Evolutionary conservation across 2,797 vertebrate species (phyloP).

Genomic region (Phoebastria nigripes): DNA sequence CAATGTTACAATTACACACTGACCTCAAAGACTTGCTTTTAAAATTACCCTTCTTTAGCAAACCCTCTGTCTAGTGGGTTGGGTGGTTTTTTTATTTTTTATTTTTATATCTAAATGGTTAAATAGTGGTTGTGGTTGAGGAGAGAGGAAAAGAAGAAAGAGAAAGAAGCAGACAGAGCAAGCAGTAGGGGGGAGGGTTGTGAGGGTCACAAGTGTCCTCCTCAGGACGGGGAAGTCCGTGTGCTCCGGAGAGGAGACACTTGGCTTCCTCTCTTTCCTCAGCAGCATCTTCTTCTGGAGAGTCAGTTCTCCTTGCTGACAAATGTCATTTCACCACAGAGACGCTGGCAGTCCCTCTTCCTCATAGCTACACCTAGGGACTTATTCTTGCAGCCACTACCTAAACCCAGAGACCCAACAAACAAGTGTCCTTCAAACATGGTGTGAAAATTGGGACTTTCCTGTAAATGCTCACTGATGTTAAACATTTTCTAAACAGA

Average conservation of each 20-base stretch:
- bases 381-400: neutral
- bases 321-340: neutral
- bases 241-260: neutral
- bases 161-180: conserved; percentile 59
- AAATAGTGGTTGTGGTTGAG: conserved; percentile 75
- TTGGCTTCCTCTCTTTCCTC: neutral
- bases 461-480: neutral
- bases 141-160: conserved; percentile 46
- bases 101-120: conserved; percentile 78
- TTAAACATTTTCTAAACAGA: neutral
- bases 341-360: neutral
- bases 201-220: conserved; percentile 8
- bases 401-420: neutral
- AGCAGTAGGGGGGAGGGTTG: conserved; percentile 2
- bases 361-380: neutral
- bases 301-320: neutral
- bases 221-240: neutral
- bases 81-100: conserved; percentile 65
- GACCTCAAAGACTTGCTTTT: conserved; percentile 78
- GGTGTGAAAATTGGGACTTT: neutral
- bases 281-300: neutral
- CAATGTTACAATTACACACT: conserved; percentile 77
- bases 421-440: neutral
- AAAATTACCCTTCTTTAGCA: conserved; percentile 79
- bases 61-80: conserved; percentile 82